Conservation (phyloP, 2,113 vertebrate genomes). For the Rhodinocichla rosea region DNA sequence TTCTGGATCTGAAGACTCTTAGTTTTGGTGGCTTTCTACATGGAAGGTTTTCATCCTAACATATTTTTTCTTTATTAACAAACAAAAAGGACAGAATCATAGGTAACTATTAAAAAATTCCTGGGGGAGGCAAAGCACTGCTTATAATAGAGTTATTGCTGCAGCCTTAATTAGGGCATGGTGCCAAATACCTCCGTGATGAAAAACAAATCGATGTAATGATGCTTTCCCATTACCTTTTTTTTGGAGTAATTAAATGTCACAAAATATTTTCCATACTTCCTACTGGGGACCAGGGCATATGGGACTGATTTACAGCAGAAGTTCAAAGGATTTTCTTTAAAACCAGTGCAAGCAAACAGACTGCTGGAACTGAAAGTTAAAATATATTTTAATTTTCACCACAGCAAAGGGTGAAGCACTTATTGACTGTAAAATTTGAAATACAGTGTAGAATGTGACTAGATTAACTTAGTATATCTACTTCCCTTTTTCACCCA, state of each 20-base stretch:
- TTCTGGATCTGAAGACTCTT: neutral
- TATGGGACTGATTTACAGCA: neutral
- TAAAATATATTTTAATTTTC: neutral
- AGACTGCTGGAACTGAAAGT: neutral
- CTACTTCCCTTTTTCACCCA: neutral
- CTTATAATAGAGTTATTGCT: neutral
- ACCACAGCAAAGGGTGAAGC: neutral
- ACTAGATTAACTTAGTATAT: neutral
- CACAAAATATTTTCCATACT: neutral
- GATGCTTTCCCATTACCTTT: neutral
- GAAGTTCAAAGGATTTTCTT: neutral
- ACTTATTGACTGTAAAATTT: neutral
- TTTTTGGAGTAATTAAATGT: neutral
- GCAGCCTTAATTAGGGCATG: neutral
- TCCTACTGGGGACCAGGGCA: neutral
- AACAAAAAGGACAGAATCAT: slow-evolving; percentile 1
- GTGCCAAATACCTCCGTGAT: slow-evolving; percentile 10
- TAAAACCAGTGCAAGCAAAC: neutral
- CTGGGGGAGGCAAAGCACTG: neutral
- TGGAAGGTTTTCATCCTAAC: neutral
- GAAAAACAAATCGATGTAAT: neutral
- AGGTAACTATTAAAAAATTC: slow-evolving; percentile 16
- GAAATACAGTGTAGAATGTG: neutral
- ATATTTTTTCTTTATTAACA: neutral
- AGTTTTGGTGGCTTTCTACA: neutral